Percentiles rank a stretch among this genome's conserved stretches.
Evolutionary conservation across 1,140 invertebrate species (phyloP).

Genomic region (Drosophila tropicalis): DNA sequence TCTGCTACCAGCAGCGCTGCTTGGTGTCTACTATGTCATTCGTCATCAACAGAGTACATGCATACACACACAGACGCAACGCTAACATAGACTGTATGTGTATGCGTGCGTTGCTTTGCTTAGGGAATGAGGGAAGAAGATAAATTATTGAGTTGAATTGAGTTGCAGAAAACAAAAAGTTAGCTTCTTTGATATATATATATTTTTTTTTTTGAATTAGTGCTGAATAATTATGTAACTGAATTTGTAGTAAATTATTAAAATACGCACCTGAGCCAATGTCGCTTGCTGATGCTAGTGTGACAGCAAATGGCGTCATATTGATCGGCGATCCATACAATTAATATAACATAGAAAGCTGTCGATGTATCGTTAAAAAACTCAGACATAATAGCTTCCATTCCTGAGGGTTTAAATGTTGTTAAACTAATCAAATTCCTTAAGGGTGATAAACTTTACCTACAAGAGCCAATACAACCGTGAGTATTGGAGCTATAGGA

Average conservation of each 20-base stretch:
- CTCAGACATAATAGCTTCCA: constrained; percentile 99
- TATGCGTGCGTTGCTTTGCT: no score
- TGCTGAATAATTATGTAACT: constrained; percentile 65
- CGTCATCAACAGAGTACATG: no score
- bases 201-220: constrained; percentile 20
- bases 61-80: no score
- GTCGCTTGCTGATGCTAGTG: constrained; percentile 95
- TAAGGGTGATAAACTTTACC: constrained; percentile 88
- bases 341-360: constrained; percentile 99
- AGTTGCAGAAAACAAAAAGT: no score
- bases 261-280: constrained; percentile 94
- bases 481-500: constrained; percentile 97
- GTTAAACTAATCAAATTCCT: constrained; percentile 2
- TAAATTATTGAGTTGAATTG: no score
- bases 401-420: constrained; percentile 85
- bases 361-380: constrained; percentile 99
- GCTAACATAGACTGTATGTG: no score
- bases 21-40: no score
- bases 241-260: constrained; percentile 61
- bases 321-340: constrained; percentile 99
- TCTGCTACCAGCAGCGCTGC: no score
- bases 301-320: constrained; percentile 99
- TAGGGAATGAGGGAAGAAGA: no score
- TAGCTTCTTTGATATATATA: no score
- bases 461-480: constrained; percentile 98